Evolutionary conservation across 2,888 invertebrate species (phyloP).

Genomic region (Tetropium fuscum): DNA sequence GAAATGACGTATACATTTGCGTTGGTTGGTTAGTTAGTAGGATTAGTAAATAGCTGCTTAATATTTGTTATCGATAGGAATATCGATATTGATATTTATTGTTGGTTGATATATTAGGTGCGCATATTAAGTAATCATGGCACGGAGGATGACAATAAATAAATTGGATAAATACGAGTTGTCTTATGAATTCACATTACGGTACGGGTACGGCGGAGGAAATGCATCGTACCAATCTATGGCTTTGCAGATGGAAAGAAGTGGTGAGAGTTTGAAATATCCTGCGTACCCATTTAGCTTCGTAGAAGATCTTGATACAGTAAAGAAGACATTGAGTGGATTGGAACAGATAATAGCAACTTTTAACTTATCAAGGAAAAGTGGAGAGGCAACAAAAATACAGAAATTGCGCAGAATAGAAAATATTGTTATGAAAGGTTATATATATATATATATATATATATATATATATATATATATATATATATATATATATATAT

Average conservation of each 20-base stretch:
- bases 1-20: not conserved
- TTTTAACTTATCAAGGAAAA: not conserved
- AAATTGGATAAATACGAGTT: constrained; percentile 17
- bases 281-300: constrained; percentile 26
- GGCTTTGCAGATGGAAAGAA: constrained; percentile 18
- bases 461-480: too few species aligned
- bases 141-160: constrained; percentile 11
- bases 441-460: too few species aligned
- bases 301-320: constrained; percentile 13
- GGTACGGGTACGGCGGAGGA: constrained; percentile 4
- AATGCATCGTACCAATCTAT: not conserved
- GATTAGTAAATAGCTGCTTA: not conserved
- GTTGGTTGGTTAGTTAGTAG: not conserved
- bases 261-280: constrained; percentile 29
- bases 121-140: not conserved
- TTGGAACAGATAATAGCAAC: not conserved
- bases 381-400: constrained; percentile 2
- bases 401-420: constrained; percentile 21
- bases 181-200: constrained; percentile 8
- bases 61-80: not conserved
- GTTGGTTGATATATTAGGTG: not conserved
- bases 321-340: constrained; percentile 14
- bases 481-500: too few species aligned
- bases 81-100: not conserved
- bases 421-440: constrained; percentile 3